These are phyloP conservation scores for Eupelmus urozonus DNA, from an alignment of 2,888 invertebrate genomes.

Conservation along the genomic window DNA sequence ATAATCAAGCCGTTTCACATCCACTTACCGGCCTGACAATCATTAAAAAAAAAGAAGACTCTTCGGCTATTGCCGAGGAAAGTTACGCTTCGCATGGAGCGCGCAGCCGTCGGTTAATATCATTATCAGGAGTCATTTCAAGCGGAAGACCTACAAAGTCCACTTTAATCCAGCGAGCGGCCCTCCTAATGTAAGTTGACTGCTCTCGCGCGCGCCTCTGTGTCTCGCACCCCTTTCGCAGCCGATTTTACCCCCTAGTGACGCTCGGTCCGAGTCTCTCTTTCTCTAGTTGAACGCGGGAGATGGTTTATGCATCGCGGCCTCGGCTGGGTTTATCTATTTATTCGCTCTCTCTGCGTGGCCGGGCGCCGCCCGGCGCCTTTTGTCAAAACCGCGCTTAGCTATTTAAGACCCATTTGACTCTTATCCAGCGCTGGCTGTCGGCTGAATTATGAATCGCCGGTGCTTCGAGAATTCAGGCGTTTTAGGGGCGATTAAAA, in stretches of 20 bases:
- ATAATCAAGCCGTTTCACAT: conserved; percentile 55
- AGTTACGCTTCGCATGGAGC: no score
- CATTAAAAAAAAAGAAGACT: conserved; percentile 16
- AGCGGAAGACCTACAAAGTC: conserved; percentile 54
- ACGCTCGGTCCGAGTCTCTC: background rate
- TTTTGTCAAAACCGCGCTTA: background rate
- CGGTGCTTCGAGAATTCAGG: no score
- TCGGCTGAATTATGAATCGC: no score
- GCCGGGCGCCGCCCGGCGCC: no score
- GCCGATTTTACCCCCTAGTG: conserved; percentile 13
- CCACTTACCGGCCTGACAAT: conserved; percentile 29
- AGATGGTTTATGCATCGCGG: conserved; percentile 35
- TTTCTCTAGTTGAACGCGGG: conserved; percentile 8
- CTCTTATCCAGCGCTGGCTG: no score
- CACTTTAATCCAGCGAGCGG: conserved; percentile 47
- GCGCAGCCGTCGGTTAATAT: conserved; percentile 36
- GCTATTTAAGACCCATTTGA: background rate
- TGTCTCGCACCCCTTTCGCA: background rate
- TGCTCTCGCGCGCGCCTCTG: conserved; percentile 30
- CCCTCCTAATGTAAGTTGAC: conserved; percentile 50
- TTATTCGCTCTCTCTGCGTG: conserved; percentile 29
- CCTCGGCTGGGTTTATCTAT: conserved; percentile 44
- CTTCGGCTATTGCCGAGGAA: no score
- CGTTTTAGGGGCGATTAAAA: background rate
- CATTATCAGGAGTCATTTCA: conserved; percentile 48